Conservation (phyloP, 2,797 vertebrate species). For the Coranthus polyacanthus region DNA sequence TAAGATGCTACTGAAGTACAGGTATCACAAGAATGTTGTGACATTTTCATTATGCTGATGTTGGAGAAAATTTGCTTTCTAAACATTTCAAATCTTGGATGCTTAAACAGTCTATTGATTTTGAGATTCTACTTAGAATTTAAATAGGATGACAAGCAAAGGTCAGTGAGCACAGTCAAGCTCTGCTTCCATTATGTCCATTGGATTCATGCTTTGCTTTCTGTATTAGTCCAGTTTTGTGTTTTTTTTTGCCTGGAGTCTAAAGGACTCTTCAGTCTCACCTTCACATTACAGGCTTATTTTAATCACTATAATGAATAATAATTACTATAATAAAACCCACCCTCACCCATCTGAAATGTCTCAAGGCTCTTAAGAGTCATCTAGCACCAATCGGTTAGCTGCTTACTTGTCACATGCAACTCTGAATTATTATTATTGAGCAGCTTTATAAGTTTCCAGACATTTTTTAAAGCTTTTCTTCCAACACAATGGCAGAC, state of each 20-base stretch:
- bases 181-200: background rate
- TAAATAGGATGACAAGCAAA: conserved; percentile 37
- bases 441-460: too few relatives aligned
- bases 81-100: conserved; percentile 52
- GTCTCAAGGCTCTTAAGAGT: background rate
- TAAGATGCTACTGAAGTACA: conserved; percentile 18
- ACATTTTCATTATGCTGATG: conserved; percentile 62
- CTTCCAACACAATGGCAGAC: background rate
- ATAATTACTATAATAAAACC: background rate
- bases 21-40: conserved; percentile 13
- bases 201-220: conserved; percentile 8
- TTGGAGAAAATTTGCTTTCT: conserved; percentile 41
- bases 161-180: conserved; percentile 31
- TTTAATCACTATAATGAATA: too few relatives aligned
- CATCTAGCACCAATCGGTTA: background rate
- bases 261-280: background rate
- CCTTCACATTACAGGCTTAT: background rate
- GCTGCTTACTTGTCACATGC: background rate
- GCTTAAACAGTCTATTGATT: conserved; percentile 59
- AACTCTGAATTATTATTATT: too few relatives aligned
- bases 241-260: too few relatives aligned
- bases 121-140: conserved; percentile 37
- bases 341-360: background rate
- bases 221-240: conserved; percentile 8
- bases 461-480: background rate